These are phyloP conservation scores for Salvelinus namaycush DNA, from an alignment of 2,113 vertebrate species.

Conservation along the genomic window DNA sequence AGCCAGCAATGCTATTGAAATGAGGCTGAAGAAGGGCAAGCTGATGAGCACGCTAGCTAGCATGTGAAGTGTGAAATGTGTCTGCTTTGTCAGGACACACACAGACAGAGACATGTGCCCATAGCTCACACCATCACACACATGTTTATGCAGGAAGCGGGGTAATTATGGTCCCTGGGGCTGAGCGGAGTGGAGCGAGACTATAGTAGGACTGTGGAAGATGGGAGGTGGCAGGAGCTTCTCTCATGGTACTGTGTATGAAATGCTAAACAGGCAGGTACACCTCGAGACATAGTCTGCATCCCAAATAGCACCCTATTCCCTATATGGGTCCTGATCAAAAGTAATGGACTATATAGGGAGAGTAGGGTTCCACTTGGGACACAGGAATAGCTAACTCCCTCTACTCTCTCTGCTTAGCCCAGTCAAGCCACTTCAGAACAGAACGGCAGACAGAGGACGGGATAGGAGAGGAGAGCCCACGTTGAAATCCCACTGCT, in stretches of 20 bases:
- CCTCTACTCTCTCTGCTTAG: not conserved
- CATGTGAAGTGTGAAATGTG: constrained; percentile 2
- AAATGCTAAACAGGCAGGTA: constrained; percentile 36
- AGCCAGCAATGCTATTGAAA: not conserved
- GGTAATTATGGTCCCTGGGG: constrained; percentile 12
- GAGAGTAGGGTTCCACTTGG: no score
- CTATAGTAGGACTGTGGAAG: constrained; percentile 1
- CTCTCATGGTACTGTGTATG: constrained; percentile 12
- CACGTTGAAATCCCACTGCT: not conserved
- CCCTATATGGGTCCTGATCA: no score
- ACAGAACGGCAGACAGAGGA: no score
- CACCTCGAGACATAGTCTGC: constrained; percentile 7
- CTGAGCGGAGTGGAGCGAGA: constrained; percentile 1
- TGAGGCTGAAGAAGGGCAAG: not conserved
- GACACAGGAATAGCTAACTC: no score
- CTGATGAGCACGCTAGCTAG: not conserved
- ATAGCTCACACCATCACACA: not conserved
- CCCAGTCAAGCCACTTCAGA: not conserved
- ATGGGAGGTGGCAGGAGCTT: constrained; percentile 25
- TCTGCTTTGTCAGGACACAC: not conserved
- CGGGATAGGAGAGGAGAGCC: not conserved
- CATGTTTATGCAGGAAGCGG: constrained; percentile 23
- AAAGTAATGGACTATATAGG: not conserved
- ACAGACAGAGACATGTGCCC: not conserved
- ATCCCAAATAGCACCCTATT: no score